Conservation (phyloP, 35 echinoderm and acorn worm genomes). For the Apostichopus parvimensis region DNA sequence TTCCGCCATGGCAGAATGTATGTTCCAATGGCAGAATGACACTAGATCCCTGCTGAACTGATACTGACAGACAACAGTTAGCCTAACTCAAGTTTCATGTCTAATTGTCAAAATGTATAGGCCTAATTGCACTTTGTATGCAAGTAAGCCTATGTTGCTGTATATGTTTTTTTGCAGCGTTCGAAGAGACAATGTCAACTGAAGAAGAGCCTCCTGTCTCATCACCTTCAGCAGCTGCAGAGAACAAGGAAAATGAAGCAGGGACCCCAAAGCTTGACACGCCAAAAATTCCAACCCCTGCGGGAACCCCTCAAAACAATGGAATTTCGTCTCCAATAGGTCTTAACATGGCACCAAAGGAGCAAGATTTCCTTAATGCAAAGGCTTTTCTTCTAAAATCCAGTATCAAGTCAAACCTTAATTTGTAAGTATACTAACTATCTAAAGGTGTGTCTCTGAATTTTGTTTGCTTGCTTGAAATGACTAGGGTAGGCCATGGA, state of each 20-base stretch:
- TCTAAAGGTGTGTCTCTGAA: no score
- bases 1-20: no score
- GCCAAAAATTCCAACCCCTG: slow-evolving; percentile 73
- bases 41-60: no score
- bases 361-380: slow-evolving; percentile 91
- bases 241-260: slow-evolving; percentile 73
- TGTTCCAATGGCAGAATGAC: no score
- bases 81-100: no score
- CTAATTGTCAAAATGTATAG: no score
- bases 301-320: slow-evolving; percentile 55
- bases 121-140: no score
- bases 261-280: slow-evolving; percentile 46
- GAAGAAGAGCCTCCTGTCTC: slow-evolving; percentile 15
- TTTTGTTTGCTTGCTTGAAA: no score
- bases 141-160: no score
- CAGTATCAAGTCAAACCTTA: slow-evolving; percentile 93
- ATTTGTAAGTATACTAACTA: slow-evolving; percentile 78
- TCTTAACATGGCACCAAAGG: slow-evolving; percentile 80
- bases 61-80: no score
- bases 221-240: slow-evolving; percentile 48
- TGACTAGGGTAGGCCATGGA: no score
- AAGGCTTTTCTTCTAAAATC: slow-evolving; percentile 90
- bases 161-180: not conserved
- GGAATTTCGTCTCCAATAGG: slow-evolving; percentile 64
- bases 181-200: not conserved